A percentile compares a stretch with the other conserved stretches of the same genome.
phyloP scores from a whole-genome alignment of 2,888 invertebrate species.

The Spisula solida region DNA sequence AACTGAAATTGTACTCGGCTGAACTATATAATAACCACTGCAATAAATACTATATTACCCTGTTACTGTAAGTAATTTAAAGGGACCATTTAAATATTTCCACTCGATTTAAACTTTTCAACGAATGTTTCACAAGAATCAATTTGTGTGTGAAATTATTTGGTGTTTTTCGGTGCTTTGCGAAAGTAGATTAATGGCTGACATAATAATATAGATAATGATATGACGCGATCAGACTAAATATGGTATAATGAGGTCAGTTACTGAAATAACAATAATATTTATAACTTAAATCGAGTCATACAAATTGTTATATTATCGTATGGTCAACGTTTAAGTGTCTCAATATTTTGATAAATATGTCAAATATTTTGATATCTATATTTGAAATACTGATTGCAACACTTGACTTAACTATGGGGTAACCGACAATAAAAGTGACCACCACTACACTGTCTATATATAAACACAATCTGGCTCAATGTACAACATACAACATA shows the following conservation, averaged over 20 bases:
- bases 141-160: neutral
- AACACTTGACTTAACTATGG: neutral
- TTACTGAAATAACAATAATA: neutral
- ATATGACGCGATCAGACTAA: neutral
- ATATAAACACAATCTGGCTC: neutral
- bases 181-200: neutral
- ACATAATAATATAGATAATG: neutral
- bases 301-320: neutral
- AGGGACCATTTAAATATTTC: neutral
- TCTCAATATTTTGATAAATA: neutral
- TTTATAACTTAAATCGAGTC: neutral
- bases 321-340: neutral
- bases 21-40: neutral
- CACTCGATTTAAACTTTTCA: neutral
- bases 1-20: neutral
- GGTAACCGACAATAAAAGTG: neutral
- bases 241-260: neutral
- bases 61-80: neutral
- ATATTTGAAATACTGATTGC: neutral
- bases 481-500: neutral
- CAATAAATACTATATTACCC: neutral
- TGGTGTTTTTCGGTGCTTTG: constrained; percentile 10
- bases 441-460: neutral
- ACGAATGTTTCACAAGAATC: neutral
- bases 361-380: neutral